phyloP scores from a whole-genome alignment of 2,888 invertebrate species.

The Gymnosoma rotundatum region DNA sequence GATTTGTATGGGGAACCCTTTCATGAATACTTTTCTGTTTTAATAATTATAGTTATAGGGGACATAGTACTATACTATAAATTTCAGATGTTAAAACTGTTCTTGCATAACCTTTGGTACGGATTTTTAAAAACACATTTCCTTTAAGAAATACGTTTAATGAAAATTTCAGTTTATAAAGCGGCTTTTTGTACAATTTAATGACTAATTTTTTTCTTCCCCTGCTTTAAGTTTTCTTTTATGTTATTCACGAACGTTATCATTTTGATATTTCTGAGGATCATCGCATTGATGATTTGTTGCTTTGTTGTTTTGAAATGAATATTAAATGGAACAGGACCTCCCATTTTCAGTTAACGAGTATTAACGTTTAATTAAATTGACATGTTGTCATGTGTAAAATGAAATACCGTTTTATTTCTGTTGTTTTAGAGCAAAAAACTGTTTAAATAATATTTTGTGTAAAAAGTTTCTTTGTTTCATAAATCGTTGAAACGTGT shows the following conservation, averaged over 20 bases:
- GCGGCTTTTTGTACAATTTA: neutral
- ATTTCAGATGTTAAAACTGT: too few species aligned
- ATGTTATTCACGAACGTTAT: slow-evolving; percentile 22
- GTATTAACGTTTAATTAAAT: slow-evolving; percentile 68
- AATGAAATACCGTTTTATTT: slow-evolving; percentile 62
- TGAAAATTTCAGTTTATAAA: neutral
- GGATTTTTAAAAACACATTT: too few species aligned
- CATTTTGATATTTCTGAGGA: slow-evolving; percentile 2
- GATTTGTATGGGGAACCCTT: too few species aligned
- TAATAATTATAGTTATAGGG: too few species aligned
- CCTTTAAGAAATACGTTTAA: neutral
- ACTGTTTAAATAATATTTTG: slow-evolving; percentile 1
- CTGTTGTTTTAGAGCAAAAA: slow-evolving; percentile 4
- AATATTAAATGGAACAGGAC: slow-evolving; percentile 59
- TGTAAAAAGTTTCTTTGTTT: slow-evolving; percentile 64
- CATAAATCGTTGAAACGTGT: slow-evolving; percentile 67
- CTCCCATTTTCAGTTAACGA: slow-evolving; percentile 58
- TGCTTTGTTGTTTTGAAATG: slow-evolving; percentile 37
- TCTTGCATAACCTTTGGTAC: too few species aligned
- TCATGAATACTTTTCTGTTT: too few species aligned
- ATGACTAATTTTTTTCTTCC: slow-evolving; percentile 45
- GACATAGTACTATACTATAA: too few species aligned
- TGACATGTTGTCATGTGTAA: slow-evolving; percentile 66
- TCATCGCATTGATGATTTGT: slow-evolving; percentile 41
- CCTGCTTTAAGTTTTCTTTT: slow-evolving; percentile 11